These are phyloP conservation scores for Ceryle rudis DNA, from an alignment of 2,797 vertebrate species.

Conservation along the genomic window DNA sequence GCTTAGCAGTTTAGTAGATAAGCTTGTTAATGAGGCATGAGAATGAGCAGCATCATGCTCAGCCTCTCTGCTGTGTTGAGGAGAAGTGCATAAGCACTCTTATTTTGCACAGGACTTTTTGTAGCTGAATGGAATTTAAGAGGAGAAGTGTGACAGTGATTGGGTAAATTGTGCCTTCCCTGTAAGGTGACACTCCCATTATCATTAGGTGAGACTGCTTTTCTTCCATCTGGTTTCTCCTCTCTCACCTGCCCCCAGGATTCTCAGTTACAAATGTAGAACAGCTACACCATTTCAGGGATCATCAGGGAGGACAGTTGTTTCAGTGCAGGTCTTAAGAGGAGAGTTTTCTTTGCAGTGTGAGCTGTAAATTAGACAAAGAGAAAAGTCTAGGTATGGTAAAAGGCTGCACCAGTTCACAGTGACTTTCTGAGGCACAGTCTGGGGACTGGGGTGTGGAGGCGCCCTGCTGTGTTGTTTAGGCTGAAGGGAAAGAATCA, in stretches of 20 bases:
- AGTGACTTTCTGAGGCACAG: fast-evolving
- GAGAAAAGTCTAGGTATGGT: background rate
- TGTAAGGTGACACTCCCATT: background rate
- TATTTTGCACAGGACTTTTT: background rate
- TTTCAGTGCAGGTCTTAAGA: background rate
- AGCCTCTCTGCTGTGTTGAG: background rate
- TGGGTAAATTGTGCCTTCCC: background rate
- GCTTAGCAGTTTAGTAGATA: background rate
- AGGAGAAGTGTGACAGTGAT: background rate
- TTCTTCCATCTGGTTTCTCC: background rate
- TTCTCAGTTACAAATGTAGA: background rate
- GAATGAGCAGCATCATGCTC: background rate
- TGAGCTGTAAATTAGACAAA: background rate
- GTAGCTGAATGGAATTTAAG: background rate
- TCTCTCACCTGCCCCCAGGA: background rate
- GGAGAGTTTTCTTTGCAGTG: background rate
- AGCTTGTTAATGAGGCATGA: background rate
- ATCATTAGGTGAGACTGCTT: background rate
- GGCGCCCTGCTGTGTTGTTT: background rate
- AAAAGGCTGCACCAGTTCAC: background rate
- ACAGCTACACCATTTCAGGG: background rate
- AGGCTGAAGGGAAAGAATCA: background rate
- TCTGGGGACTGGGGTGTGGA: background rate
- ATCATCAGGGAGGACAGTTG: background rate
- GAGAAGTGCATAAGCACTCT: background rate